Evolutionary conservation across 2,113 vertebrate genomes (phyloP), one percentile per base, ranked within the genome.

Genomic region (Grallaria varia): DNA sequence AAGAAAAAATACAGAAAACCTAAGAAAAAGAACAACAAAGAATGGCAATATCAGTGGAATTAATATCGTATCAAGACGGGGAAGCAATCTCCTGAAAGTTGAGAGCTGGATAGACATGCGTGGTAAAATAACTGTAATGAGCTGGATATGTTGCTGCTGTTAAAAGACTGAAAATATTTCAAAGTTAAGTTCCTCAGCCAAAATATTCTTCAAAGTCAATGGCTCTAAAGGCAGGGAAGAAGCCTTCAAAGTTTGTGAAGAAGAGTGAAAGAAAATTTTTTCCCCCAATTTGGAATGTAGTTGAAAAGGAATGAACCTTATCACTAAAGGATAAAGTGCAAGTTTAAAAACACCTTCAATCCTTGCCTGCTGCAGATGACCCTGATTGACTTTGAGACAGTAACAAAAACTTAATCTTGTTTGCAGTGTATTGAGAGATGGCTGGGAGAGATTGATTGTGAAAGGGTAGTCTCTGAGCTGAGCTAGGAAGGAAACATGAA

Each of bases 401-500:
- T 88, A 96, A 95, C 95, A 96, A 96, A 96, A 95, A 85, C 72
- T 94, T 96, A 93, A 97, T 96, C 96, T 95, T 91, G 85, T 97
- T 97, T 93, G 92, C 56, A 63, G 50, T 89, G 56, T 90, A 93
- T 95, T 97, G 96, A 96, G 93, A 96, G 93, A 97, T 96, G 96
- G 68, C 95, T 88, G 72, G 59, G 50, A 21, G 68, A 95, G 95
- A 96, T 96, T 96, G 90, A 40, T 73, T 90, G 56, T 94, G 93
- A 96, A 96, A 94, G 64, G 52, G 59, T 90, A 89, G 93, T 67
- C 87, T 90, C 81, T 66, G 80, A 69, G 75, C 90, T 83, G 63
- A 92, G 87, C 72, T 92, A 35, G 59, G 82, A 91, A 68, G 7
- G 4, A 79, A 77, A 63, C 13, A 37, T 60, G 84, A 82, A 93